These are phyloP conservation scores for Lasioglossum albipes DNA, from an alignment of 1,140 invertebrate genomes.

Conservation along the genomic window DNA sequence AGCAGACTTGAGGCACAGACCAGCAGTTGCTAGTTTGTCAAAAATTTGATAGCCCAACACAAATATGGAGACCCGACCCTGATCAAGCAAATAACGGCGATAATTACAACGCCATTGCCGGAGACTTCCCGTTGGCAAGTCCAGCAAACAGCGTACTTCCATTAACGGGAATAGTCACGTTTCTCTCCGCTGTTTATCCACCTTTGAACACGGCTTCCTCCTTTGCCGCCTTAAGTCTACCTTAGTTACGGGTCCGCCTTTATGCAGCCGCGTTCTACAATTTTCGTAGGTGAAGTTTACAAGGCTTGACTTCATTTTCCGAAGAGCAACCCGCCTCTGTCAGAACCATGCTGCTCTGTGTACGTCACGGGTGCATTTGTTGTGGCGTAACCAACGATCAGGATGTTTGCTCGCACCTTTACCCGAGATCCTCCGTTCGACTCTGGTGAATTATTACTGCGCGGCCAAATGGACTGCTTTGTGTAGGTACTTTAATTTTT, in stretches of 20 bases:
- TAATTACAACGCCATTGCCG: not conserved
- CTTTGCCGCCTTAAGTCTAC: constrained; percentile 19
- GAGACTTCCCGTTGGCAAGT: not conserved
- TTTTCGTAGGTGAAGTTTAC: not conserved
- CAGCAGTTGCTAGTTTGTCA: not conserved
- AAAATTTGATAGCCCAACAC: not conserved
- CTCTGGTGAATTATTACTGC: not conserved
- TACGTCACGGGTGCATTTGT: not conserved
- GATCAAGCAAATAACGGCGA: constrained; percentile 1
- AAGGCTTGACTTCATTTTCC: constrained; percentile 4
- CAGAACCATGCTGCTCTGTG: not conserved
- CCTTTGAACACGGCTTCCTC: constrained; percentile 25
- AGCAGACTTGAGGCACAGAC: no score
- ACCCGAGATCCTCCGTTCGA: not conserved
- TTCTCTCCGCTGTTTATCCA: constrained; percentile 23
- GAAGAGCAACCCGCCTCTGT: not conserved
- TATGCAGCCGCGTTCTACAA: not conserved
- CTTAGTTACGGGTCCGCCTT: not conserved
- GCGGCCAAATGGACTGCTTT: not conserved
- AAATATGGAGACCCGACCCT: not conserved
- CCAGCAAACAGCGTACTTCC: not conserved
- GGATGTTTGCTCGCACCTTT: not conserved
- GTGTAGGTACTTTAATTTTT: no score
- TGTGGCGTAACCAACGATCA: not conserved
- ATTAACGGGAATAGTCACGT: constrained; percentile 26